Base-by-base conservation (phyloP, 2,888 invertebrate species). In the Gasteruption jaculator region DNA sequence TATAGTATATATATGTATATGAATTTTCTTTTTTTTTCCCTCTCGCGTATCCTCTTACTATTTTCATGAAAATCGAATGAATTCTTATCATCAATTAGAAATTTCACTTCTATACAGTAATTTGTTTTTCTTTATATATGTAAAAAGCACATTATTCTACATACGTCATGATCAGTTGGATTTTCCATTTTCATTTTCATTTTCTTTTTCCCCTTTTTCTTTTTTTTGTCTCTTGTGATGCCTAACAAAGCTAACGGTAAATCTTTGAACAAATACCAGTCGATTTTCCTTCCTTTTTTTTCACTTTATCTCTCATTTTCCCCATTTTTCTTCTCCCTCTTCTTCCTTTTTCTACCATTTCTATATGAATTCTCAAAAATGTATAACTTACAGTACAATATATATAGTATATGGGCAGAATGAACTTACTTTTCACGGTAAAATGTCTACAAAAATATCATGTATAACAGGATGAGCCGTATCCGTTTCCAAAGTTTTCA, bases 131-230 rank as follows among this genome's bases (percentile, higher is more conserved):
- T 60, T 61, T 65, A 61, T 63, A 63, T 60, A 59, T 58, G 60
- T 60, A 60, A 62, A 63, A 65, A 64, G 64, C 65, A n/a, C n/a
- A 53, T 64, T 62, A 57, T 43, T 58, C 59, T 62, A 63, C 54
- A 49, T 61, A 61, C 57, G 59, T 62, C 60, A 60, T 63, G 62
- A 63, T 60, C 53, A 46, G 37, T 43, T 47, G 43, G 43, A 36
- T 53, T 48, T 45, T 41, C 51, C 39, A 41, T 48, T 35, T 29
- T 37, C 21, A 37, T 44, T 22, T 35, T 38, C 22, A 38, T 14
- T 37, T 27, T 25, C 36, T 38, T 21, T 32, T 27, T 25, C 20
- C 5, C n/a, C 25, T 27, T 11, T 29, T 37, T 18, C 15, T 20
- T 21, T 29, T 37, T 25, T 52, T 49, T 41, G 31, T 47, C 41